Evolutionary conservation across 2,888 invertebrate species (phyloP).

Genomic region (Andrena praecox): DNA sequence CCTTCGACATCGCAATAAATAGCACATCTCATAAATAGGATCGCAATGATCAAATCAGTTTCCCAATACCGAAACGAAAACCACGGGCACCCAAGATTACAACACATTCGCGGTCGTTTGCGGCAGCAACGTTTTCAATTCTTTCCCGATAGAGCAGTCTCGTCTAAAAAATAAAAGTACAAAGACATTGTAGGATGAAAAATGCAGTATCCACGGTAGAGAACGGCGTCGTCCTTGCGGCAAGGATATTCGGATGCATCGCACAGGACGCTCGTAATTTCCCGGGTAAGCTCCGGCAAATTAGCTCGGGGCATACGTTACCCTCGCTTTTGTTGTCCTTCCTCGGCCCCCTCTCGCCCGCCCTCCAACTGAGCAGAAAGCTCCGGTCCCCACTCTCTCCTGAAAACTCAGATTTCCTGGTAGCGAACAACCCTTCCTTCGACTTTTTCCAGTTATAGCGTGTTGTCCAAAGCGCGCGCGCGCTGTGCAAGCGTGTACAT

Average conservation of each 20-base stretch:
- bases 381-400: constrained; percentile 18
- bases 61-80: no score
- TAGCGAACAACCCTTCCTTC: constrained; percentile 26
- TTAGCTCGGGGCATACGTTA: constrained; percentile 83
- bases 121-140: not conserved
- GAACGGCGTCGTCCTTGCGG: not conserved
- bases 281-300: constrained; percentile 81
- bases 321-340: constrained; percentile 72
- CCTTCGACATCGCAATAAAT: no score
- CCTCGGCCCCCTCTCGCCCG: constrained; percentile 13
- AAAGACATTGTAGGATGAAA: not conserved
- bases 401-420: constrained; percentile 55
- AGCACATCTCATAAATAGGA: no score
- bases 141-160: not conserved
- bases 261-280: constrained; percentile 80
- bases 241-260: constrained; percentile 78
- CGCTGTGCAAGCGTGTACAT: constrained; percentile 52
- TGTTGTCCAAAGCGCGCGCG: constrained; percentile 14
- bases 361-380: not conserved
- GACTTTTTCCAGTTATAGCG: constrained; percentile 26
- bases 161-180: not conserved
- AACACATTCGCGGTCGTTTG: not conserved
- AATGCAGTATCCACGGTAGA: not conserved
- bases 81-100: not conserved
- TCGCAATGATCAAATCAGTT: not conserved